These are phyloP conservation scores for Strix aluco DNA, from an alignment of 2,113 vertebrate genomes.

Conservation along the genomic window DNA sequence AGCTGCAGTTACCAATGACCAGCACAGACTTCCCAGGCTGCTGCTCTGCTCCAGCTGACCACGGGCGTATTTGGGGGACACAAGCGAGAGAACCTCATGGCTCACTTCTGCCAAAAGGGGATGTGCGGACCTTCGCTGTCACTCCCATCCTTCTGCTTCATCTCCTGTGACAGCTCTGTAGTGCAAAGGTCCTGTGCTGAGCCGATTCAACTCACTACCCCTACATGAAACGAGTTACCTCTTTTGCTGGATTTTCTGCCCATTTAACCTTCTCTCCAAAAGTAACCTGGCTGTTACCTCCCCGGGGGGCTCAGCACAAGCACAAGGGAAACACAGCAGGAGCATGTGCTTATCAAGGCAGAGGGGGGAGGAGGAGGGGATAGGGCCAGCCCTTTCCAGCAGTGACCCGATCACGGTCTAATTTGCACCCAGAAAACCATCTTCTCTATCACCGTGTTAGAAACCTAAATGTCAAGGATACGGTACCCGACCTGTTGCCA, in stretches of 20 bases:
- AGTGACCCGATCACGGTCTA: fast-evolving
- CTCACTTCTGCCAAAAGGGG: background rate
- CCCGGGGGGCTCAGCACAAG: background rate
- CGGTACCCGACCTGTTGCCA: fast-evolving
- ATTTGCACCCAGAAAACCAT: background rate
- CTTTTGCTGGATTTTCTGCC: background rate
- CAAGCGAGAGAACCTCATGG: fast-evolving
- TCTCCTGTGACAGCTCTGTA: background rate
- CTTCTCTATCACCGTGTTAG: background rate
- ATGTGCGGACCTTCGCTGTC: background rate
- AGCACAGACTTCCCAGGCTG: background rate
- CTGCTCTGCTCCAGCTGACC: background rate
- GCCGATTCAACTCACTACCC: background rate
- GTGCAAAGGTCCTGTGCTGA: background rate
- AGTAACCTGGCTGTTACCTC: background rate
- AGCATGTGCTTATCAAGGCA: fast-evolving
- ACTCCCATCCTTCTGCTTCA: background rate
- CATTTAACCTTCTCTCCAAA: background rate
- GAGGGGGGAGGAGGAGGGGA: background rate
- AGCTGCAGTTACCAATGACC: background rate
- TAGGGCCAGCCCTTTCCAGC: background rate
- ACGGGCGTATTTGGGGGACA: fast-evolving
- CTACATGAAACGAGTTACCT: background rate
- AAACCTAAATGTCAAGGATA: background rate
- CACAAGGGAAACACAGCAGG: background rate